These are phyloP conservation scores for Drosophila hydei DNA, from an alignment of 1,140 invertebrate species.

Conservation along the genomic window DNA sequence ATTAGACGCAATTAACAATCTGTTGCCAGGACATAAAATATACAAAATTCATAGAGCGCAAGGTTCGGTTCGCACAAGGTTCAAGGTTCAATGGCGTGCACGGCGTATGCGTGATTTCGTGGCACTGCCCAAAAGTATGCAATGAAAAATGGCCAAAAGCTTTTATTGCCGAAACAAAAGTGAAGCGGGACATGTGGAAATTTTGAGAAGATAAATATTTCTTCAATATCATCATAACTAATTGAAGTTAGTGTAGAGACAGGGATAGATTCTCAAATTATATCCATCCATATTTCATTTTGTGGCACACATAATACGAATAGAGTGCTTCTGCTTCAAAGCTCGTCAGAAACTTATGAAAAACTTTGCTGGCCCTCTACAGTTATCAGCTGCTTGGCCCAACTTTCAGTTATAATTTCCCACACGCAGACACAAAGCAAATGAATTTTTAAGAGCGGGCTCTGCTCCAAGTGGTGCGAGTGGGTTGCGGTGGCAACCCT, in stretches of 20 bases:
- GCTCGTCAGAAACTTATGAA: conserved; percentile 25
- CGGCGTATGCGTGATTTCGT: conserved; percentile 35
- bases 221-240: too few relatives aligned
- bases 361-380: conserved; percentile 32
- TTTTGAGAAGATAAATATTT: too few relatives aligned
- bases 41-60: conserved; percentile 31
- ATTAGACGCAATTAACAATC: conserved; percentile 66
- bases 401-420: conserved; percentile 27
- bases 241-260: too few relatives aligned
- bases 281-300: too few relatives aligned
- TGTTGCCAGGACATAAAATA: conserved; percentile 45
- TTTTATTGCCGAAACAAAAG: not conserved
- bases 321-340: too few relatives aligned
- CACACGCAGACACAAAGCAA: conserved; percentile 42
- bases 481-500: conserved; percentile 25
- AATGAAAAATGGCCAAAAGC: conserved; percentile 6
- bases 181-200: too few relatives aligned
- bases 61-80: conserved; percentile 21
- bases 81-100: conserved; percentile 61
- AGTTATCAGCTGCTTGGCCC: conserved; percentile 11
- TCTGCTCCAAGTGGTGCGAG: conserved; percentile 1
- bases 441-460: conserved; percentile 64
- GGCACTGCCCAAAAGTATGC: conserved; percentile 38
- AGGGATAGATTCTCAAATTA: too few relatives aligned
- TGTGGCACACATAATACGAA: too few relatives aligned